Evolutionary conservation across 2,888 invertebrate species (phyloP).

Genomic region (Cyclophora albipunctata): DNA sequence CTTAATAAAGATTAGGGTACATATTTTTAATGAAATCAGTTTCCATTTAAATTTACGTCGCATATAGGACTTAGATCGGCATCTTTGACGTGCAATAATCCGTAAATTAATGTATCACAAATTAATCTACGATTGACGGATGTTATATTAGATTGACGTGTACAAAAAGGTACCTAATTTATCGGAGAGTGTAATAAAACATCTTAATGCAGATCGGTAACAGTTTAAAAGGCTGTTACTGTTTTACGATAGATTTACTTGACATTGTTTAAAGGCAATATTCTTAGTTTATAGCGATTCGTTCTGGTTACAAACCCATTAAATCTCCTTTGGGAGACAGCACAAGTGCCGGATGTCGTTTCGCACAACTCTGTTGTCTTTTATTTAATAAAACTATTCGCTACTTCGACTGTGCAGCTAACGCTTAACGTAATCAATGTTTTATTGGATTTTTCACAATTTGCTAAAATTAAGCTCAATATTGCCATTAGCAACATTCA

Average conservation of each 20-base stretch:
- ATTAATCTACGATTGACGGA: slow-evolving; percentile 52
- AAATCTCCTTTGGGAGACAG: slow-evolving; percentile 35
- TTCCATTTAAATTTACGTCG: slow-evolving; percentile 46
- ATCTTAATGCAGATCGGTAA: slow-evolving; percentile 34
- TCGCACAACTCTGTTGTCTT: slow-evolving; percentile 12
- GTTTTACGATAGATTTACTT: slow-evolving; percentile 56
- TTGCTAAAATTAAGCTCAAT: no score
- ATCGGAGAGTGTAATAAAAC: slow-evolving; percentile 31
- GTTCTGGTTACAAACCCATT: slow-evolving; percentile 43
- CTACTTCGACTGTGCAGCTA: neutral
- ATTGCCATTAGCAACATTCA: no score
- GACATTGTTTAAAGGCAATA: slow-evolving; percentile 57
- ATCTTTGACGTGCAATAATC: slow-evolving; percentile 48
- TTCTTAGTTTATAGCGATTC: slow-evolving; percentile 49
- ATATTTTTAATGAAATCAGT: slow-evolving; percentile 65
- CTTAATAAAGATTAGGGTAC: slow-evolving; percentile 55
- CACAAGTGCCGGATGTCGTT: slow-evolving; percentile 27
- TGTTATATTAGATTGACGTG: slow-evolving; percentile 38
- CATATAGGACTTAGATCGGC: slow-evolving; percentile 38
- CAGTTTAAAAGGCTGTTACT: slow-evolving; percentile 33
- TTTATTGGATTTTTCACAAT: no score
- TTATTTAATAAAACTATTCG: slow-evolving; percentile 1
- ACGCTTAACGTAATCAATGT: neutral
- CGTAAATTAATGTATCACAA: slow-evolving; percentile 36
- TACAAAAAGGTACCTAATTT: slow-evolving; percentile 46